These are phyloP conservation scores for Clunio marinus DNA, from an alignment of 2,888 invertebrate species.

Conservation along the genomic window DNA sequence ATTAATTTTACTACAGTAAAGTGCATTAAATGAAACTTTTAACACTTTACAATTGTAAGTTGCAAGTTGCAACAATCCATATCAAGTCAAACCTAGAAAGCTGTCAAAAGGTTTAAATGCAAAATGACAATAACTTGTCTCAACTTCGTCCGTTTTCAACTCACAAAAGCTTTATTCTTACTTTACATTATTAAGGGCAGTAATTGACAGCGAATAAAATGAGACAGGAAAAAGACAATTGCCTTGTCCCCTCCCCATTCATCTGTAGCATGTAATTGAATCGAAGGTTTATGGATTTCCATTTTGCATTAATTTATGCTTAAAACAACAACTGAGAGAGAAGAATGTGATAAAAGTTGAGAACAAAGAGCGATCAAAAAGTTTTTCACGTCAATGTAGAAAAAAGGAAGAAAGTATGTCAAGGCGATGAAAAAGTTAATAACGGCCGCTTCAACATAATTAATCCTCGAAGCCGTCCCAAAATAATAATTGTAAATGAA, in stretches of 20 bases:
- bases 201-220: slow-evolving; percentile 7
- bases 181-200: slow-evolving; percentile 10
- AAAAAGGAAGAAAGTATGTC: slow-evolving; percentile 34
- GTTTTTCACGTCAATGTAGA: background rate
- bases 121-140: slow-evolving; percentile 3
- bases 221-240: background rate
- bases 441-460: background rate
- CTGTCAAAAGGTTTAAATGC: slow-evolving; percentile 1
- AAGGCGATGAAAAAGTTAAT: slow-evolving; percentile 18
- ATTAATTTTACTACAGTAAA: too few relatives aligned
- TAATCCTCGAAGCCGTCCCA: slow-evolving; percentile 18
- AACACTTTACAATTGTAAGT: too few relatives aligned
- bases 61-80: too few relatives aligned
- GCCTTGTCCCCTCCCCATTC: background rate
- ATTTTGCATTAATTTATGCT: too few relatives aligned
- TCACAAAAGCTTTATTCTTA: background rate
- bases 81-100: too few relatives aligned
- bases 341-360: background rate
- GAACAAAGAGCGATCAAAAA: slow-evolving; percentile 5
- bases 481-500: background rate
- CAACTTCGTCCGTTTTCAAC: background rate
- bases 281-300: background rate
- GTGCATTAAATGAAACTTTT: too few relatives aligned
- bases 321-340: background rate
- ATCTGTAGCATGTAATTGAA: background rate